Base-by-base conservation (phyloP, 2,888 invertebrate species). In the Drosophila neonasuta region DNA sequence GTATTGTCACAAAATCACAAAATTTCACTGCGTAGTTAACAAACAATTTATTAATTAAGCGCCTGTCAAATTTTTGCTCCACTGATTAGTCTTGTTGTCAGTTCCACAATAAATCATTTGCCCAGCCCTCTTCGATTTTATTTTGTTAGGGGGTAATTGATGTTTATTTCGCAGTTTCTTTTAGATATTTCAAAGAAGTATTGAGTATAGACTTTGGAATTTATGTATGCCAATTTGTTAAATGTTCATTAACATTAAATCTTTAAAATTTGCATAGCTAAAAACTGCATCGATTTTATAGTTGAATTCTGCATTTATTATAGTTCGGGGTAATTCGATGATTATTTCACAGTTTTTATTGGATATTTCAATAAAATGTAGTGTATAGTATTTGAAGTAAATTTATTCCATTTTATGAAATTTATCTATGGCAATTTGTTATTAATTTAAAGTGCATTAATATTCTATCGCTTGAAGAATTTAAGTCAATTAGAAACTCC, bases 11-110 rank as follows among this genome's bases (percentile, higher is more conserved):
- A n/a, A 34, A 49, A 24, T 59, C 11, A 32, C 15, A n/a, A 48
- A 36, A 36, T 50, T 58, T 61, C 51, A 65, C 57, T 83, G 71
- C 80, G 81, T 41, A 78, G 49, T 67, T 39, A n/a, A 34, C 7
- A 36, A 11, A 34, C 7, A 36, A 11, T 64, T 51, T 51, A 65
- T 56, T 52, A 32, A 46, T 62, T 50, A 52, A 61, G 17, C 20
- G 0, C 9, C 20, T 60, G 57, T 65, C 59, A 58, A n/a, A 52
- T 58, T 42, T 41, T 24, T 1, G 7, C n/a, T 54, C 20, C 24
- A 52, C 30, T 58, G 48, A 68, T 63, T 45, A 65, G n/a, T 41
- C 44, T 24, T 29, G 24, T 42, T 64, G 50, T 55, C 58, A 56
- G n/a, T 15, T 30, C 6, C 41, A 50, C 29, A n/a, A 71, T 64